phyloP scores from a whole-genome alignment of 2,888 invertebrate species.

The Microctonus aethiopoides region DNA sequence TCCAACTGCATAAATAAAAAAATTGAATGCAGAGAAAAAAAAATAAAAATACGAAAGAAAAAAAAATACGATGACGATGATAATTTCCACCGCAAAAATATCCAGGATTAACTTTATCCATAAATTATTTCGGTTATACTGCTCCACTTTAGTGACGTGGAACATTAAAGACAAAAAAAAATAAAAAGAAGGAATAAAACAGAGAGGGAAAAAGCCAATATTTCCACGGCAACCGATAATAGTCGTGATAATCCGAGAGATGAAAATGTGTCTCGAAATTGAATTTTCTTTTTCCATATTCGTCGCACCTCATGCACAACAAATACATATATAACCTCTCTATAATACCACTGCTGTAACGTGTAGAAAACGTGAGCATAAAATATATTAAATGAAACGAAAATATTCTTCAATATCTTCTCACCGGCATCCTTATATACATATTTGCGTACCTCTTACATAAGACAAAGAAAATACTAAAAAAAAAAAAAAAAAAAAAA shows the following conservation, averaged over 20 bases:
- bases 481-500: slow-evolving; percentile 1
- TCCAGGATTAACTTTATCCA: slow-evolving; percentile 31
- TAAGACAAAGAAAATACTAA: neutral
- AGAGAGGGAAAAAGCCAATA: slow-evolving; percentile 24
- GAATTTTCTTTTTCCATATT: slow-evolving; percentile 25
- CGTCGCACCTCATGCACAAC: neutral
- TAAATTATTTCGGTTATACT: slow-evolving; percentile 28
- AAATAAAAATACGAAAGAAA: neutral
- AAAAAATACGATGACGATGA: neutral
- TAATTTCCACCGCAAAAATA: slow-evolving; percentile 19
- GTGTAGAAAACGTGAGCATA: too few relatives aligned
- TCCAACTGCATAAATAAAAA: neutral
- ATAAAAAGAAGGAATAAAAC: neutral
- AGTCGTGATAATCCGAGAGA: slow-evolving; percentile 23
- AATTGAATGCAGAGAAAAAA: neutral
- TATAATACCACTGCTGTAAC: neutral
- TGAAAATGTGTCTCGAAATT: slow-evolving; percentile 29
- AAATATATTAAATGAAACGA: too few relatives aligned
- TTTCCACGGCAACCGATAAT: slow-evolving; percentile 33
- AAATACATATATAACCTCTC: neutral
- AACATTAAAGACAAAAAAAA: slow-evolving; percentile 1
- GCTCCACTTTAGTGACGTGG: slow-evolving; percentile 12
- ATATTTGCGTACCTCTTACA: neutral
- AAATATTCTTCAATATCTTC: neutral
- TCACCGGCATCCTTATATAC: neutral